These are phyloP conservation scores for Ethmia dodecea DNA, from an alignment of 2,888 invertebrate genomes.

Conservation along the genomic window DNA sequence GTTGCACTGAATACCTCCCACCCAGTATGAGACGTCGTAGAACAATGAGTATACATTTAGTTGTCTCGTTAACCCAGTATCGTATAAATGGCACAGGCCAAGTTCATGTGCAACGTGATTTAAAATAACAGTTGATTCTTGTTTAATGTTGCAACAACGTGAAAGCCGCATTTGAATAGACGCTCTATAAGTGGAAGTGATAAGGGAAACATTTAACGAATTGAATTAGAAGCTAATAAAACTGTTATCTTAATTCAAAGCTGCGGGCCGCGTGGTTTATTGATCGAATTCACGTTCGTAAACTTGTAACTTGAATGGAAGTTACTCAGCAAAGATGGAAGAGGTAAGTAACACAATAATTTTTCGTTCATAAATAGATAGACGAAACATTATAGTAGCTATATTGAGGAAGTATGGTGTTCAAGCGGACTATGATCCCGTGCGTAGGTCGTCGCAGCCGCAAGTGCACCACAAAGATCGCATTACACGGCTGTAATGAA, in stretches of 20 bases:
- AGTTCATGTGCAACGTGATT: conserved; percentile 48
- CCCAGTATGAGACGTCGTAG: too few relatives aligned
- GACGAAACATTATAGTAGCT: not conserved
- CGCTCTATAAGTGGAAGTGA: conserved; percentile 39
- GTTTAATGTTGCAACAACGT: conserved; percentile 41
- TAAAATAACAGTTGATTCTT: conserved; percentile 28
- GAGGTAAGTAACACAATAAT: too few relatives aligned
- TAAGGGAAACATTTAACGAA: conserved; percentile 46
- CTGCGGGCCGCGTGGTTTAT: conserved; percentile 44
- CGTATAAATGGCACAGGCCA: conserved; percentile 38
- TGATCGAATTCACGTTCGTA: conserved; percentile 40
- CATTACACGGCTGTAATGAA: conserved; percentile 49
- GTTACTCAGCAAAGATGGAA: not conserved
- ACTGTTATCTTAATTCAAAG: conserved; percentile 63
- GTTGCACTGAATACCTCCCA: too few relatives aligned
- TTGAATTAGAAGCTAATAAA: conserved; percentile 51
- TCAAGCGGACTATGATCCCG: conserved; percentile 23
- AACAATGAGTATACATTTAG: too few relatives aligned
- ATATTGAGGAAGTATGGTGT: conserved; percentile 18
- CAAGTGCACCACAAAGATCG: conserved; percentile 43
- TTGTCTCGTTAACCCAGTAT: conserved; percentile 47
- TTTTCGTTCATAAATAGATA: not conserved
- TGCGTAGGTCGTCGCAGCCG: conserved; percentile 33
- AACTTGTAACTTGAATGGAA: conserved; percentile 39
- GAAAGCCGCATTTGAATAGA: conserved; percentile 37